A percentile compares a stretch with the other conserved stretches of the same genome.
Conservation (phyloP, 2,113 vertebrate genomes). For the Sceloporus tristichus region DNA sequence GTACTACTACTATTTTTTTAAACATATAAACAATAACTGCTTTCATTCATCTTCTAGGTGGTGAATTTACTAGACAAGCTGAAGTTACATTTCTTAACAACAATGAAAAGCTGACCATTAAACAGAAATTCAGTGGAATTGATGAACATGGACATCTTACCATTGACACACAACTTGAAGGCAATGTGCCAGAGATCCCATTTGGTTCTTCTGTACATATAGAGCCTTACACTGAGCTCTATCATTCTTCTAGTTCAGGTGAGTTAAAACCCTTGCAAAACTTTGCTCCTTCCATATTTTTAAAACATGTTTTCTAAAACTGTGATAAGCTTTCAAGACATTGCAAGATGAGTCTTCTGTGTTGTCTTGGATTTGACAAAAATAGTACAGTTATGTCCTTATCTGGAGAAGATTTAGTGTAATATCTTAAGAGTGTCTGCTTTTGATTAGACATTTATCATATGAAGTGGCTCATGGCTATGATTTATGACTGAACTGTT, state of each 20-base stretch:
- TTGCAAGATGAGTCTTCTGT: neutral
- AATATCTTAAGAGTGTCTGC: neutral
- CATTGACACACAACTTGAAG: conserved; percentile 89
- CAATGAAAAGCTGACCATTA: conserved; percentile 86
- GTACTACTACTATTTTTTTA: neutral
- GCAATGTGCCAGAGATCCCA: conserved; percentile 83
- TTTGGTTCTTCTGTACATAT: conserved; percentile 83
- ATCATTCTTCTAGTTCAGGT: conserved; percentile 87
- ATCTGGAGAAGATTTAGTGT: neutral
- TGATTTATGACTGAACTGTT: neutral
- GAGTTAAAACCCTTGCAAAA: neutral
- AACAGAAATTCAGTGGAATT: conserved; percentile 89
- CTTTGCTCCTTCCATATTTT: neutral
- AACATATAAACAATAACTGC: neutral
- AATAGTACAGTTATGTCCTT: neutral
- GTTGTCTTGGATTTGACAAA: neutral
- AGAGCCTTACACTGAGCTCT: conserved; percentile 89
- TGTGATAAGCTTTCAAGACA: neutral
- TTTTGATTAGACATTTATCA: neutral
- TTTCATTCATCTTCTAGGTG: conserved; percentile 78
- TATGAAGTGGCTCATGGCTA: neutral
- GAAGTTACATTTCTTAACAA: conserved; percentile 89
- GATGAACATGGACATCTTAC: conserved; percentile 93
- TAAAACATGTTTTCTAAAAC: neutral
- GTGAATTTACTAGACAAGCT: conserved; percentile 86